A percentile compares a stretch with the other conserved stretches of the same genome.
Conservation (phyloP, 1,140 invertebrate genomes). For the Rhynchophorus ferrugineus region DNA sequence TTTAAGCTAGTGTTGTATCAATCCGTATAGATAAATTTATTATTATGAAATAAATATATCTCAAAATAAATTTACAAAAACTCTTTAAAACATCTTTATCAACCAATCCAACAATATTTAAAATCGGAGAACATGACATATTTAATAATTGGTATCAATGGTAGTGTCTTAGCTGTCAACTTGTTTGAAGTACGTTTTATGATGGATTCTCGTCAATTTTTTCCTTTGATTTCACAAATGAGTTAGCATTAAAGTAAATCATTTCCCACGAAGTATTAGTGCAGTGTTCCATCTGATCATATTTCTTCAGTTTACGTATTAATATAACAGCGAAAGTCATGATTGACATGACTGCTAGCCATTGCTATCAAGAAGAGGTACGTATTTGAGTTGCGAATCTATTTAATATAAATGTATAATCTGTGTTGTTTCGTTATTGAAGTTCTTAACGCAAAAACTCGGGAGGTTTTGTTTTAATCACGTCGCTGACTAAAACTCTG, state of each 20-base stretch:
- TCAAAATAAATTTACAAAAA: too few species aligned
- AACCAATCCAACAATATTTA: too few species aligned
- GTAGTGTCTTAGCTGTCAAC: too few species aligned
- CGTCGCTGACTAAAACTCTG: too few species aligned
- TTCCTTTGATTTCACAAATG: not conserved
- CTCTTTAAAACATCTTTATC: too few species aligned
- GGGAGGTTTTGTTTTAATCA: too few species aligned
- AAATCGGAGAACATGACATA: too few species aligned
- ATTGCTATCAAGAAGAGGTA: slow-evolving; percentile 3
- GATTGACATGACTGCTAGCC: slow-evolving; percentile 1
- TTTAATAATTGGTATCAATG: too few species aligned
- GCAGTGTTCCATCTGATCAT: not conserved
- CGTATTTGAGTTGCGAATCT: not conserved
- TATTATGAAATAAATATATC: too few species aligned
- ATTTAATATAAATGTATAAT: not conserved
- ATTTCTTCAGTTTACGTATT: not conserved
- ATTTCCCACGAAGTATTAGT: not conserved
- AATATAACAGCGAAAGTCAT: not conserved
- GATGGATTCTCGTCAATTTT: not conserved
- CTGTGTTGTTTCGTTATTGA: not conserved
- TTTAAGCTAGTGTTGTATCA: too few species aligned
- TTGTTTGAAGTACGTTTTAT: not conserved
- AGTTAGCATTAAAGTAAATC: not conserved
- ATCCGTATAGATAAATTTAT: too few species aligned
- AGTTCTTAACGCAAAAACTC: not conserved